Evolutionary conservation across 2,888 invertebrate species (phyloP), one percentile per base, ranked within the genome.

Genomic region (Herminia tarsipennalis): DNA sequence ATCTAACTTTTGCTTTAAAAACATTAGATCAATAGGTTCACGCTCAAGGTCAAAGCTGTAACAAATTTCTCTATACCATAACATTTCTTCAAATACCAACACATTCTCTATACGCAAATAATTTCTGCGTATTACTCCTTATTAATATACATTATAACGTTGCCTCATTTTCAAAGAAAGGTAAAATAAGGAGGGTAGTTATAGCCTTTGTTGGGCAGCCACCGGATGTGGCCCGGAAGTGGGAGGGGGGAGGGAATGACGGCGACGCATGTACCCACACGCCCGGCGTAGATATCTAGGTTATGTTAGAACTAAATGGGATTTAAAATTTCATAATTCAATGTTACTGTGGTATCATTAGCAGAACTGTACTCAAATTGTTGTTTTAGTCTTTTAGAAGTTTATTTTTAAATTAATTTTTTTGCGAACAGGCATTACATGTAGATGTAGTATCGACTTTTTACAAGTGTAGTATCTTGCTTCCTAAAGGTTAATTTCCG

Each of bases 201-300:
- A 24, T 32, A 34, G 12, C 28, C 43, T 63, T 51, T 42, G 52
- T 48, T 41, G n/a, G 28, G 24, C 48, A 20, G 35, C 9, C 30
- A 29, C 30, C 45, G 47, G 43, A 46, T 42, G 41, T 35, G 17
- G 27, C 13, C 42, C 42, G 56, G 58, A 59, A 39, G 39, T 41
- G 43, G 36, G 47, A 44, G 25, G 41, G 30, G 40, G 33, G 28
- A 39, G 50, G 17, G 6, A 3, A 4, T 25, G 51, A 56, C 60
- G 50, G 45, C 56, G 48, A 57, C 53, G 44, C 21, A 37, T 22
- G 32, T 38, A 57, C 42, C 34, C 39, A 40, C 37, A 25, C 34
- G 18, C 17, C 36, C 29, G 3, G 10, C 16, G 24, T 21, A 9
- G 1, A 14, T 43, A 52, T 47, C 39, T 58, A 47, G 39, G 49